phyloP scores from a whole-genome alignment of 2,797 vertebrate species.

The Allobates femoralis region DNA sequence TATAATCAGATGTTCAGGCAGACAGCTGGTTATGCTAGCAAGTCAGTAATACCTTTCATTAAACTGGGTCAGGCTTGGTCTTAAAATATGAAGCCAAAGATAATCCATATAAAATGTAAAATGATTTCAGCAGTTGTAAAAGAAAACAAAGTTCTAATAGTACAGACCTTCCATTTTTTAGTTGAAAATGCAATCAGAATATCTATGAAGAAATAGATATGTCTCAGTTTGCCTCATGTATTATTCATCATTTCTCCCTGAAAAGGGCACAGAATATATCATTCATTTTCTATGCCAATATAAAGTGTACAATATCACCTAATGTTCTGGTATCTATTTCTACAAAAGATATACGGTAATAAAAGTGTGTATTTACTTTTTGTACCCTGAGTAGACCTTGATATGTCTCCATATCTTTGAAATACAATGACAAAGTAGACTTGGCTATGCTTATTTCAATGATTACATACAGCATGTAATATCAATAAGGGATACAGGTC shows the following conservation, averaged over 20 bases:
- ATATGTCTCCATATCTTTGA: not conserved
- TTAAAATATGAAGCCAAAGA: conserved; percentile 28
- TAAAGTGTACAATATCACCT: conserved; percentile 3
- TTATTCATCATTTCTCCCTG: conserved; percentile 48
- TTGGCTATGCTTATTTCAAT: too few species aligned
- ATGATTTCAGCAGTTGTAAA: conserved; percentile 25
- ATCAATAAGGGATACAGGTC: too few species aligned
- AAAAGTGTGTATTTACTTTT: conserved; percentile 9
- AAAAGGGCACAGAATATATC: conserved; percentile 36
- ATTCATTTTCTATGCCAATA: conserved; percentile 41
- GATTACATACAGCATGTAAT: too few species aligned
- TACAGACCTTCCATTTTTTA: not conserved
- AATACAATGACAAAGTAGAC: not conserved
- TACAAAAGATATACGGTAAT: conserved; percentile 17
- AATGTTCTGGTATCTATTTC: conserved; percentile 1
- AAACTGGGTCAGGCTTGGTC: conserved; percentile 33
- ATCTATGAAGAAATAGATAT: conserved; percentile 45
- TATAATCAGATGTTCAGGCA: conserved; percentile 20
- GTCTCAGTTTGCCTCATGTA: conserved; percentile 33
- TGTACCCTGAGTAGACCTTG: not conserved
- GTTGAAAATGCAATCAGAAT: conserved; percentile 42
- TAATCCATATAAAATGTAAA: conserved; percentile 44
- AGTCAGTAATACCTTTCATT: conserved; percentile 22
- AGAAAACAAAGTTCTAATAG: conserved; percentile 26
- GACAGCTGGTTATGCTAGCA: conserved; percentile 32